Base-by-base conservation (phyloP, 1,140 invertebrate species). In the Drosophila ananassae region DNA sequence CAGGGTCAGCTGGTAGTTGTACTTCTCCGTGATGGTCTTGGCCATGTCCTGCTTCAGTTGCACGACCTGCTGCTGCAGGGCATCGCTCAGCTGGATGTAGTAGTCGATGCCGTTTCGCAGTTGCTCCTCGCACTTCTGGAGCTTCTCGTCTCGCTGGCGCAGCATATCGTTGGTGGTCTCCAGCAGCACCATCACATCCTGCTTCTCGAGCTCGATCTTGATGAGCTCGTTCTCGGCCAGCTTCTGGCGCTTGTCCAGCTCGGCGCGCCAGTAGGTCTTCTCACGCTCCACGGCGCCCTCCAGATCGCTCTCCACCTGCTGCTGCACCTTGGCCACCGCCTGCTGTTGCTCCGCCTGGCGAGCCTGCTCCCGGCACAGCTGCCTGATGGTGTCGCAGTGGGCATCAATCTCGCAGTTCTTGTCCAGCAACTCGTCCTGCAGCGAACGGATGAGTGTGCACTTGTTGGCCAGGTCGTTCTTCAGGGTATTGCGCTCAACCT, bases 161-260 rank as follows among this genome's bases (percentile, higher is more conserved):
- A 92, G 62, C 75, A 92, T 81, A 37, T 92, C 81, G 37, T 87
- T 91, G 54, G 90, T 91, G 55, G 83, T 91, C 62, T 91, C 79
- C 28, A 93, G 78, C 37, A 92, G 67, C 0, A 80, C 75, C 89
- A 92, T 91, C 3, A 93, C 82, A 62, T 92, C 90, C 64, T 93
- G 93, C 55, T 93, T 93, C 75, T 93, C 93, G 51, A 93, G 57
- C 83, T 93, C 93, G 67, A 91, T 91, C 67, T 93, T 92, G 34
- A 93, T 93, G 8, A 93, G 90, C 59, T 91, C 92, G 46, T 92
- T 93, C 77, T 93, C 93, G 54, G 92, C 92, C 67, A 93, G 91
- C 48, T 92, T 92, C 89, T 93, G 93, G 44, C 92, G 93, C 69
- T 93, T 93, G 72, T 93, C 93, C 55, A 93, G 78, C 77, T 93